Evolutionary conservation across 37 sponge, comb jelly and placozoan species (phyloP), one percentile per base, ranked within the genome.

Genomic region (Agelas oroides): DNA sequence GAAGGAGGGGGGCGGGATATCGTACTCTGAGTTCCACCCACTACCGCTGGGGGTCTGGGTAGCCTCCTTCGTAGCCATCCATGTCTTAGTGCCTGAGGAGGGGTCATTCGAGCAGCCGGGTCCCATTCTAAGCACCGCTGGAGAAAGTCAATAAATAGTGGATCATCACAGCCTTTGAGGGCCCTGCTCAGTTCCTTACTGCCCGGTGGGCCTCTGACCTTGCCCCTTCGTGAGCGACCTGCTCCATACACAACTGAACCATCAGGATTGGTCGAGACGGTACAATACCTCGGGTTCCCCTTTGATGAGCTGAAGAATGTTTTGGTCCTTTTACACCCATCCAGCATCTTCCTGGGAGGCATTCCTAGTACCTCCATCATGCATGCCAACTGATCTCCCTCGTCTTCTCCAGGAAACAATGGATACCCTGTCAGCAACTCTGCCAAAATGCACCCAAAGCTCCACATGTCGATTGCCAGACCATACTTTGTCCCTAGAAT

Each of bases 381-480:
- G 58, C 93, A 92, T 13, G 96, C 96, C 73, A 97, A 55, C 75
- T 97, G 98, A 62, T 97, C 98, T 13, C 88, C 83, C 60, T 97
- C 98, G 70, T 95, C 94, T 65, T 93, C 96, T 16, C 98, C 95
- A 38, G 98, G 96, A 72, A 97, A 94, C 19, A 97, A 77, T 1
- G 98, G 98, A 53, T 93, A 91, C 8, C 98, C 98, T 6, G 98
- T 97, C 34, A 93, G 71, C 39, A 97, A 79, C 80, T 97, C 98
- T 19, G 94, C 96, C 36, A 97, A 84, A 28, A 97, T 97, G 63
- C 98, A 95, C 0, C 98, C 98, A 85, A 97, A 93, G 62, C 96
- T 95, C 98, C 98, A 97, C 92, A 97, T 97, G 59, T 97, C 98
- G 53, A 97, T 97, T 36, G 98, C 75, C 98, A 97, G 95, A 25